phyloP scores from a whole-genome alignment of 2,113 vertebrate species.

The Tor tambroides region DNA sequence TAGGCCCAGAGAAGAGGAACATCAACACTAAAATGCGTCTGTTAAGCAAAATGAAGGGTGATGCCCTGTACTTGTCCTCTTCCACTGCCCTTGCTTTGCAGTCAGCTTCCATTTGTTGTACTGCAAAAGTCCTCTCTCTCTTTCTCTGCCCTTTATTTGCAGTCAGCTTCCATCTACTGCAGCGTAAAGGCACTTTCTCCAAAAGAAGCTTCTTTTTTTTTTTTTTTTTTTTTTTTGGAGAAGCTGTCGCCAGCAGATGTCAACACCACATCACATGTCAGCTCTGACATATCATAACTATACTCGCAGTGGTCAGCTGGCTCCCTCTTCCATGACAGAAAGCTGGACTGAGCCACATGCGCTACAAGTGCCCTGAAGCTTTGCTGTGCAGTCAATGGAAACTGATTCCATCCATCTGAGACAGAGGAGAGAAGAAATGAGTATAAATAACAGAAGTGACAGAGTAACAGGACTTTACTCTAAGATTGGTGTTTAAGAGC shows the following conservation, averaged over 20 bases:
- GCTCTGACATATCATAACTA: constrained; percentile 5
- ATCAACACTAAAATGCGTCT: constrained; percentile 21
- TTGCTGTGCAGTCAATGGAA: constrained; percentile 25
- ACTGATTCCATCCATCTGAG: constrained; percentile 27
- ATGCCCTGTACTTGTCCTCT: constrained; percentile 31
- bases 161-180: constrained; percentile 23
- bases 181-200: constrained; percentile 14
- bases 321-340: neutral
- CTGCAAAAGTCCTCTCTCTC: constrained; percentile 12
- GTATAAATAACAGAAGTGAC: constrained; percentile 11
- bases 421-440: constrained; percentile 4
- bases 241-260: constrained; percentile 41
- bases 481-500: neutral
- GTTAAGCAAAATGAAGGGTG: constrained; percentile 30
- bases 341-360: constrained; percentile 25
- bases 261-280: constrained; percentile 35
- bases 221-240: neutral
- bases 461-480: neutral
- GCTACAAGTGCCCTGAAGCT: constrained; percentile 36
- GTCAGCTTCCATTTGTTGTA: constrained; percentile 30
- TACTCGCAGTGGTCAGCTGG: constrained; percentile 19
- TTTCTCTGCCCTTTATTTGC: constrained; percentile 3
- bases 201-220: neutral
- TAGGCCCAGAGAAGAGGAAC: neutral
- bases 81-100: neutral